Evolutionary conservation across 2,888 invertebrate genomes (phyloP).

Genomic region (Ormyrus rosae): DNA sequence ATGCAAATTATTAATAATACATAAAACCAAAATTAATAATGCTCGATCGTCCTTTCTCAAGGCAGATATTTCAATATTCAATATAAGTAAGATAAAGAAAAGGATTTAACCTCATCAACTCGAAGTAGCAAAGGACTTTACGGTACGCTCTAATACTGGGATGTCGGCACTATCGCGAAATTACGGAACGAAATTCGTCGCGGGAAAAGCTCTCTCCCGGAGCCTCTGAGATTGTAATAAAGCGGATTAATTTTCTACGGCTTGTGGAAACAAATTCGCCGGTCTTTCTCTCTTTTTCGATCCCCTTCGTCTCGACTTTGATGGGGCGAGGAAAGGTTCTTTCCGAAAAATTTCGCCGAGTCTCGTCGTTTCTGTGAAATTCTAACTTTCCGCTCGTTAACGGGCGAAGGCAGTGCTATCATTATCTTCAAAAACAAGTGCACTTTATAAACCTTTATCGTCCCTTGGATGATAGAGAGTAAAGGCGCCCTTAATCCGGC

Average conservation of each 20-base stretch:
- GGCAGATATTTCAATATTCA: background rate
- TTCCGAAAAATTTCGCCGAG: slow-evolving; percentile 4
- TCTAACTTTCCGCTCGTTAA: slow-evolving; percentile 25
- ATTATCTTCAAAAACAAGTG: slow-evolving; percentile 28
- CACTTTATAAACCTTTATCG: background rate
- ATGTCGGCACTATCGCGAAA: slow-evolving; percentile 1
- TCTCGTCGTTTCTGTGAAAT: slow-evolving; percentile 29
- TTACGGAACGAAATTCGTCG: slow-evolving; percentile 25
- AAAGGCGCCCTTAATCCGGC: too few relatives aligned
- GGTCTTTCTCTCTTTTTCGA: background rate
- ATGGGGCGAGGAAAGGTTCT: slow-evolving; percentile 5
- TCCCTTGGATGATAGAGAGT: background rate
- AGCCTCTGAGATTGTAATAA: slow-evolving; percentile 31
- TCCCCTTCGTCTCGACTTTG: slow-evolving; percentile 6
- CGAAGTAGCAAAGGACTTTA: background rate
- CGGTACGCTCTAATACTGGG: slow-evolving; percentile 7
- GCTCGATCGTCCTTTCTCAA: background rate
- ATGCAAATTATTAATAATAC: too few relatives aligned
- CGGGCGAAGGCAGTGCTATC: slow-evolving; percentile 11
- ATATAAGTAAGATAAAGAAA: background rate
- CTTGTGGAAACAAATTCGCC: slow-evolving; percentile 46
- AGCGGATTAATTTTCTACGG: slow-evolving; percentile 52
- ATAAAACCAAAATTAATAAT: too few relatives aligned
- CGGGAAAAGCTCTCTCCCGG: background rate
- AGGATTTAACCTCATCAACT: slow-evolving; percentile 1